Evolutionary conservation across 1,140 invertebrate species (phyloP), one percentile per base, ranked within the genome.

Genomic region (Octopus sinensis): DNA sequence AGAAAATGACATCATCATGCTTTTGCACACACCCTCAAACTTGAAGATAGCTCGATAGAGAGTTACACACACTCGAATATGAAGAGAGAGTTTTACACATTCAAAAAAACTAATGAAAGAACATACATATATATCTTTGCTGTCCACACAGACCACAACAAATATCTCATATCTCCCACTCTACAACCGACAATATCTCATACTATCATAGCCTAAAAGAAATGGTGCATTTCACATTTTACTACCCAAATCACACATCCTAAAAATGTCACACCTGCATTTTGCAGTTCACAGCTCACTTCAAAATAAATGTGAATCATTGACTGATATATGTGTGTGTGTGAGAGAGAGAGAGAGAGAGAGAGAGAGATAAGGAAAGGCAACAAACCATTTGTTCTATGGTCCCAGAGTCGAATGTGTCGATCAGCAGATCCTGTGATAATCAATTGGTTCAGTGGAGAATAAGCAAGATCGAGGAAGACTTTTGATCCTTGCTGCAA

Each of bases 321-420:
- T 43, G 30, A 43, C 3, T 43, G 30, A 43, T 43, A 43, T 43
- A 43, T 43, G 3, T 43, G 30, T 2, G 30, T 2, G 30, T 2
- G 30, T 2, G 30, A 43, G 30, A 43, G 30, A 43, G 30, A 43
- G 30, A 43, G 30, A 43, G 30, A 43, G 0, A 43, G 30, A 43
- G 30, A 43, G 30, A 43, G 30, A 43, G 30, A 43, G 30, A 43
- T 43, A 62, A 62, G 56, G 17, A 73, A 73, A 73, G 68, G 13
- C 6, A 0, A 12, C 13, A 9, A 73, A 96, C 95, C 95, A 92
- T 93, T 94, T 43, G 94, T 95, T 90, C 97, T 92, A 51, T 96
- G 94, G 92, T 99, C 98, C 89, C 96, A 99, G 4, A 99, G 89
- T 79, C 97, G 91, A 77, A 99, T 92, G 89, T 96, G 94, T 86